A percentile compares a stretch with the other conserved stretches of the same genome.
These are phyloP conservation scores for Acinonyx jubatus DNA, from an alignment of 2,113 vertebrate genomes.

Conservation along the genomic window DNA sequence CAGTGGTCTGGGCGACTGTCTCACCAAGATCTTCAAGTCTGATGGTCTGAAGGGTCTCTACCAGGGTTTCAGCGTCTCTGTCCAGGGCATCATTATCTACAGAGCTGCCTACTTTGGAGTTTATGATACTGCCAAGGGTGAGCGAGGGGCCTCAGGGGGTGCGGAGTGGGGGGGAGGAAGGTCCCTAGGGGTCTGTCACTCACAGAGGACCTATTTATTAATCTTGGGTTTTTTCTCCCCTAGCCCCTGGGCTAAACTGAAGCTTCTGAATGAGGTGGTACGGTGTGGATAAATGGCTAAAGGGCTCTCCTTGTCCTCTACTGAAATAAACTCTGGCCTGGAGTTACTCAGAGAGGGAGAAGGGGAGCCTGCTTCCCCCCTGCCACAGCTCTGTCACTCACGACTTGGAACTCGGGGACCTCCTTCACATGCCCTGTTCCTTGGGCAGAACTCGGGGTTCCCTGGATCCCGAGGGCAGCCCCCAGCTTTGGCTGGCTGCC, in stretches of 20 bases:
- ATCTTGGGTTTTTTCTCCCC: not conserved
- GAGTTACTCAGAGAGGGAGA: not conserved
- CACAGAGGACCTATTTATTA: not conserved
- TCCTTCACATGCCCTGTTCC: not conserved
- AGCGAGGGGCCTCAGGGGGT: conserved; percentile 55
- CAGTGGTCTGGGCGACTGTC: conserved; percentile 93
- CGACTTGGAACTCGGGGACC: not conserved
- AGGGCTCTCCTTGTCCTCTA: not conserved
- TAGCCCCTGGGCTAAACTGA: not conserved
- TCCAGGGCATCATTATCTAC: conserved; percentile 99
- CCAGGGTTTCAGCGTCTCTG: conserved; percentile 96
- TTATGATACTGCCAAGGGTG: conserved; percentile 99
- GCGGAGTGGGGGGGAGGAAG: not conserved
- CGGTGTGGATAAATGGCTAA: not conserved
- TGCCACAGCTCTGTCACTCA: not conserved
- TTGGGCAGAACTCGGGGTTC: not conserved
- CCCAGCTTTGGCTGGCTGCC: not conserved
- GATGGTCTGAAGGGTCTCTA: conserved; percentile 96
- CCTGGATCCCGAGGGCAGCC: not conserved
- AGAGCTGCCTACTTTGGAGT: conserved; percentile 98
- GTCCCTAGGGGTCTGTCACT: not conserved
- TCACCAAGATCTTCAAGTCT: conserved; percentile 94
- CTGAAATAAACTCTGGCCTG: not conserved
- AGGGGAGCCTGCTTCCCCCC: not conserved
- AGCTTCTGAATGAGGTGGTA: not conserved